Conservation (phyloP, 2,113 vertebrate species). For the Aldabrachelys gigantea region DNA sequence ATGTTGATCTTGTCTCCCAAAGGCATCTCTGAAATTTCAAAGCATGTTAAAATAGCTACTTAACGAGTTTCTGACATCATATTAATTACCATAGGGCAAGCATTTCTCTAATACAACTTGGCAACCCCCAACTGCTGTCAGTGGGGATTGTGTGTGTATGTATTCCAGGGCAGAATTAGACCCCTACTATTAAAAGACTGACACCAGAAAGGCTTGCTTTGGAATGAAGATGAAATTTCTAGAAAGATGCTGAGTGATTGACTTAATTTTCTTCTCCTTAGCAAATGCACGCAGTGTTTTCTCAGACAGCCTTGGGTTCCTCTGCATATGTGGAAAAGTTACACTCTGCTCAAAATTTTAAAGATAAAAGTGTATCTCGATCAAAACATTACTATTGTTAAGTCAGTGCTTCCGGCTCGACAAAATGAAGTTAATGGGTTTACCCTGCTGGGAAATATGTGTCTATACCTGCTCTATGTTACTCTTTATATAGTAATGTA, state of each 20-base stretch:
- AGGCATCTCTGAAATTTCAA: neutral
- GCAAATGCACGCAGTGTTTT: neutral
- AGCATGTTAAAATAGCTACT: neutral
- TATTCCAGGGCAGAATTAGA: neutral
- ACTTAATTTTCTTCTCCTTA: slow-evolving; percentile 10
- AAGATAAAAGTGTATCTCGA: neutral
- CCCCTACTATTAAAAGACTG: neutral
- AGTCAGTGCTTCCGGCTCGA: neutral
- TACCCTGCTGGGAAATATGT: neutral
- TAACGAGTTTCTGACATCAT: neutral
- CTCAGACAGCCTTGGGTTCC: neutral
- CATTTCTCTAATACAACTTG: neutral
- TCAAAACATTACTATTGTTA: neutral
- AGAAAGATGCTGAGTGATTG: neutral
- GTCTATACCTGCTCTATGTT: neutral
- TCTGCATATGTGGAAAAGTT: neutral
- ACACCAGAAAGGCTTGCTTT: neutral
- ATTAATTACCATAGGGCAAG: neutral
- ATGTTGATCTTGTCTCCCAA: neutral
- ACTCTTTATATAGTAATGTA: slow-evolving; percentile 4
- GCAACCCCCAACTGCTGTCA: neutral
- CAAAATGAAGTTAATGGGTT: neutral
- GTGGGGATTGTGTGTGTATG: neutral
- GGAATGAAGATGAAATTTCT: neutral
- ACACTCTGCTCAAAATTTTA: neutral